A percentile compares a stretch with the other conserved stretches of the same genome.
Conservation (phyloP, 2,113 vertebrate species). For the Colinus virginianus region DNA sequence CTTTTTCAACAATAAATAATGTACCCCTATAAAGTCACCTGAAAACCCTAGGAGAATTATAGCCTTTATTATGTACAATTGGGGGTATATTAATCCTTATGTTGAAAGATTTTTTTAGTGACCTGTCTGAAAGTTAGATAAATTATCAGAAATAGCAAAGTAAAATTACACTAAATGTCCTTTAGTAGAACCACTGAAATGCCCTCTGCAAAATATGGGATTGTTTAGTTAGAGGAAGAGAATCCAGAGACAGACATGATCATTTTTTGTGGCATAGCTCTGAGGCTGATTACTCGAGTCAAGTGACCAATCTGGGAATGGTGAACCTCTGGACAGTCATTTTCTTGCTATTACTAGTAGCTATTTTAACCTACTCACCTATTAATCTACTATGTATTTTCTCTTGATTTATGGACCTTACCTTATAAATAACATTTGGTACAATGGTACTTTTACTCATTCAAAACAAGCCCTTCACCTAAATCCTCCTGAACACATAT, state of each 20-base stretch:
- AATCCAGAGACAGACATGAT: constrained; percentile 49
- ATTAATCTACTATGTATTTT: constrained; percentile 59
- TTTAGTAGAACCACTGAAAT: constrained; percentile 36
- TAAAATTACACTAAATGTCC: constrained; percentile 64
- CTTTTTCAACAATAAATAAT: constrained; percentile 57
- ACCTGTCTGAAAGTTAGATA: constrained; percentile 56
- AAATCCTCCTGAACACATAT: constrained; percentile 26
- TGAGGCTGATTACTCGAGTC: constrained; percentile 44
- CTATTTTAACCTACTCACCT: constrained; percentile 66
- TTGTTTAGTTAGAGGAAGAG: constrained; percentile 58
- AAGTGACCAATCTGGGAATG: constrained; percentile 41
- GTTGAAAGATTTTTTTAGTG: constrained; percentile 62
- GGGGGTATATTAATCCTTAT: constrained; percentile 55
- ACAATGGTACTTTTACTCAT: constrained; percentile 28
- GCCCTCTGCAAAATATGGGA: constrained; percentile 54
- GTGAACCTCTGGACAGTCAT: constrained; percentile 52
- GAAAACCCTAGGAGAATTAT: constrained; percentile 40
- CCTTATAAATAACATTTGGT: constrained; percentile 37
- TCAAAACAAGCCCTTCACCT: constrained; percentile 45
- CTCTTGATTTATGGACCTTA: constrained; percentile 40
- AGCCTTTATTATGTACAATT: constrained; percentile 53
- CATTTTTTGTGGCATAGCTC: constrained; percentile 58
- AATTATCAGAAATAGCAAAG: constrained; percentile 64
- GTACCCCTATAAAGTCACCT: constrained; percentile 61
- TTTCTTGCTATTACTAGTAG: constrained; percentile 43